Conservation (phyloP, 2,888 invertebrate genomes). For the Idaea straminata region DNA sequence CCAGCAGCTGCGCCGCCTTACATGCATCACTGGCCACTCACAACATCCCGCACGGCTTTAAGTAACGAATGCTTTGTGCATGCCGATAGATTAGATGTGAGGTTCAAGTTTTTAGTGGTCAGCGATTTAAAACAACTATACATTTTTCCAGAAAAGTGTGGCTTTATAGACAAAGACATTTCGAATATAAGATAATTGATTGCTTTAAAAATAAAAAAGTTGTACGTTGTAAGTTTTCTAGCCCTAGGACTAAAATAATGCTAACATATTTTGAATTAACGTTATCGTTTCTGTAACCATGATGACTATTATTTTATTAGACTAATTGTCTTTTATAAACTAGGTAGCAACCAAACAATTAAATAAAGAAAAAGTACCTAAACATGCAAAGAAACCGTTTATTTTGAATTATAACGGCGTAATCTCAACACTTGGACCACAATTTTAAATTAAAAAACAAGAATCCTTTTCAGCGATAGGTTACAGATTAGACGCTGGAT, state of each 20-base stretch:
- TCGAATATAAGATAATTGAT: neutral
- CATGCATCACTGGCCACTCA: conserved; percentile 70
- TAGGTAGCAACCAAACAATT: neutral
- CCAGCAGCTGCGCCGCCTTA: conserved; percentile 69
- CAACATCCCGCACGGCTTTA: conserved; percentile 60
- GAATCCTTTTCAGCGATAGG: conserved; percentile 72
- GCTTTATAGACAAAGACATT: neutral
- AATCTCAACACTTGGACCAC: conserved; percentile 38
- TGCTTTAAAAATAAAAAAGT: neutral
- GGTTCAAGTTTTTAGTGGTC: conserved; percentile 29
- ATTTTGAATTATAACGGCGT: conserved; percentile 9
- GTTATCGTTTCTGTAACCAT: neutral
- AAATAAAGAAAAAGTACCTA: neutral
- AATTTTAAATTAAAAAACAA: conserved; percentile 62
- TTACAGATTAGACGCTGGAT: conserved; percentile 72
- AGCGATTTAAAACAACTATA: conserved; percentile 26
- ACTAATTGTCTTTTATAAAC: neutral
- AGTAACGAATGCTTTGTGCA: conserved; percentile 75
- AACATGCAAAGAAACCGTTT: neutral
- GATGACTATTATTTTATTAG: neutral
- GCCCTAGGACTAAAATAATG: too few species aligned
- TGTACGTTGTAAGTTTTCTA: too few species aligned
- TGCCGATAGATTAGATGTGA: conserved; percentile 63
- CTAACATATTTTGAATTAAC: too few species aligned
- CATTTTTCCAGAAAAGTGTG: neutral